Evolutionary conservation across 2,888 invertebrate species (phyloP).

Genomic region (Rugalucina vietnamica): DNA sequence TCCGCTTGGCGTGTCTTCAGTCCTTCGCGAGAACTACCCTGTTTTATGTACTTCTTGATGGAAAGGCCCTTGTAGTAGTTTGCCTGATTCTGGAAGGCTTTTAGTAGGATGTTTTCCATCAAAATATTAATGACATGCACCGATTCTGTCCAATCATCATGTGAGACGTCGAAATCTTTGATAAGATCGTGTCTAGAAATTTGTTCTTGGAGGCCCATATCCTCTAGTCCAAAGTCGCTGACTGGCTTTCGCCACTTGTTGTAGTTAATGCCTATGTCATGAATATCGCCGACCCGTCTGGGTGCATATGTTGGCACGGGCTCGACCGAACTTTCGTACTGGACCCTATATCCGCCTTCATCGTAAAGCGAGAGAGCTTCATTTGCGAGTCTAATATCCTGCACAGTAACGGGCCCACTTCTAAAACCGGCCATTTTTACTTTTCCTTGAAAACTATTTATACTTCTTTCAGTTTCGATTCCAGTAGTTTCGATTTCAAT

Average conservation of each 20-base stretch:
- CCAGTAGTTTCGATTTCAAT: no score
- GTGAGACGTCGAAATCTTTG: slow-evolving; percentile 3
- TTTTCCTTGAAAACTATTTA: no score
- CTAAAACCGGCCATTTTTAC: no score
- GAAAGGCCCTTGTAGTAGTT: slow-evolving; percentile 23
- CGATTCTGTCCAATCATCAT: slow-evolving; percentile 14
- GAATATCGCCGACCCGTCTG: no score
- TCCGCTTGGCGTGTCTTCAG: slow-evolving; percentile 53
- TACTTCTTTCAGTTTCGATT: no score
- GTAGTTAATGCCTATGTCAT: slow-evolving; percentile 12
- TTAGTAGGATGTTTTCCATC: neutral
- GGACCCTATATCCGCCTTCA: no score
- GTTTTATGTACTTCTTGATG: slow-evolving; percentile 44
- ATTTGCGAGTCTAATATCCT: no score
- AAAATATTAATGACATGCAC: neutral
- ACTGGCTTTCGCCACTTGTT: neutral
- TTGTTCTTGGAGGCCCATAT: neutral
- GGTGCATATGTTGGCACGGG: no score
- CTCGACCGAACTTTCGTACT: no score
- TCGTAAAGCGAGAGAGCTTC: no score
- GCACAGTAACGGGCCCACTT: no score
- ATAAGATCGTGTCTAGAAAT: neutral
- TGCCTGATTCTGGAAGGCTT: slow-evolving; percentile 20
- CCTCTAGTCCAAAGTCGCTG: neutral
- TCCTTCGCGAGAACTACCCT: slow-evolving; percentile 61